Conservation (phyloP, 2,797 vertebrate species). For the Crotalus adamanteus region DNA sequence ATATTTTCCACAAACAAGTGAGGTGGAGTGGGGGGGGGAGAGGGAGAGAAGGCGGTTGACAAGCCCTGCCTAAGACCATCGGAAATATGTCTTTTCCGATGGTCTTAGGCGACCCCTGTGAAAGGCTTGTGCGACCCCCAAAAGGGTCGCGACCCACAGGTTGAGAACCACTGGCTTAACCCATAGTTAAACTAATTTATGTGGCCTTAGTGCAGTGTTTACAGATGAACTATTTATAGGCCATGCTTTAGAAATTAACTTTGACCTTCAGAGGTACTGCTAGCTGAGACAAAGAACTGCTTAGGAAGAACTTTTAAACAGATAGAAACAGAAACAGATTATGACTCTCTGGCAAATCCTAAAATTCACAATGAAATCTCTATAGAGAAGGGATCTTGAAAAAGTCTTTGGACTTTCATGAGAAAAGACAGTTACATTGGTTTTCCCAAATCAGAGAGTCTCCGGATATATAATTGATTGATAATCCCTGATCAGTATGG, state of each 20-base stretch:
- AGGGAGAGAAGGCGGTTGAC: too few relatives aligned
- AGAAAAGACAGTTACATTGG: background rate
- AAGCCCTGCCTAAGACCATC: too few relatives aligned
- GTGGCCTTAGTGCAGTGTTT: background rate
- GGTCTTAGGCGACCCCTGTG: too few relatives aligned
- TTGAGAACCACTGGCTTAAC: background rate
- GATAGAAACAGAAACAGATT: background rate
- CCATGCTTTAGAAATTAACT: slow-evolving; percentile 1
- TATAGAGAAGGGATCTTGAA: background rate
- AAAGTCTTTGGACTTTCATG: background rate
- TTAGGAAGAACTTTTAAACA: background rate
- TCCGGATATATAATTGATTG: background rate
- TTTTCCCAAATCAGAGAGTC: background rate
- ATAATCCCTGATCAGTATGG: background rate
- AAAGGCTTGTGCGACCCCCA: too few relatives aligned
- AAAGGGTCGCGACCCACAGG: too few relatives aligned
- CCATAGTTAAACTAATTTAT: slow-evolving; percentile 16
- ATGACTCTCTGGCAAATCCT: background rate
- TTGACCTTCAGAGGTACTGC: background rate
- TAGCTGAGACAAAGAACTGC: background rate
- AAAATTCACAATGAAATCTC: too few relatives aligned
- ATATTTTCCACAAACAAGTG: too few relatives aligned
- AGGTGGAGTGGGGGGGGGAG: too few relatives aligned
- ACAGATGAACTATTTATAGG: slow-evolving; percentile 35
- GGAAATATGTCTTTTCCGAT: too few relatives aligned